Percentiles rank a stretch among this genome's conserved stretches.
phyloP scores from a whole-genome alignment of 2,888 invertebrate species.

The Harpalus rufipes region DNA sequence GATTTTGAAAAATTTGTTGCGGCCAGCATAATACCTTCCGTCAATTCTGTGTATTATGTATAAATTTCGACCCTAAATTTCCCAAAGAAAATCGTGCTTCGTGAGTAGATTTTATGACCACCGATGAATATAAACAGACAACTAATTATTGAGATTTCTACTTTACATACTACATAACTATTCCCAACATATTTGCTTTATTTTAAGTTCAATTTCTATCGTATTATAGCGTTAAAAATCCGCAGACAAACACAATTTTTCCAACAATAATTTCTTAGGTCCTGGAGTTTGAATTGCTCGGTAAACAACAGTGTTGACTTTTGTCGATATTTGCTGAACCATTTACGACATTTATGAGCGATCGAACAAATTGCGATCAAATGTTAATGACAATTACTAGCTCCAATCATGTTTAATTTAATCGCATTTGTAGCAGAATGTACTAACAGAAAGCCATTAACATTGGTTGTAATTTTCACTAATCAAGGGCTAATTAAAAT shows the following conservation, averaged over 20 bases:
- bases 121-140: no score
- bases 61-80: no score
- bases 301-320: constrained; percentile 5
- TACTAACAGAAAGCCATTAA: background rate
- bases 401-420: constrained; percentile 18
- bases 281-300: background rate
- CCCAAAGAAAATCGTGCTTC: no score
- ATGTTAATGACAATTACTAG: background rate
- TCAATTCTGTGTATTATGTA: no score
- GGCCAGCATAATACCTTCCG: no score
- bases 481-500: constrained; percentile 19
- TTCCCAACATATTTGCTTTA: background rate
- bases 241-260: background rate
- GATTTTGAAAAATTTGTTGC: no score
- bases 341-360: constrained; percentile 11
- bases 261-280: background rate
- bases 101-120: no score
- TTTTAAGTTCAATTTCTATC: background rate
- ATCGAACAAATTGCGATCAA: constrained; percentile 16
- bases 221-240: background rate
- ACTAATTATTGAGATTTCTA: no score
- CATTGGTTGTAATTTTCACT: constrained; percentile 12
- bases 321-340: background rate
- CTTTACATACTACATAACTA: no score
- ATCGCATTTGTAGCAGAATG: constrained; percentile 8